Percentiles rank a stretch among this genome's conserved stretches.
Conservation (phyloP, 2,113 vertebrate species). For the Neodontobutis hainanensis region DNA sequence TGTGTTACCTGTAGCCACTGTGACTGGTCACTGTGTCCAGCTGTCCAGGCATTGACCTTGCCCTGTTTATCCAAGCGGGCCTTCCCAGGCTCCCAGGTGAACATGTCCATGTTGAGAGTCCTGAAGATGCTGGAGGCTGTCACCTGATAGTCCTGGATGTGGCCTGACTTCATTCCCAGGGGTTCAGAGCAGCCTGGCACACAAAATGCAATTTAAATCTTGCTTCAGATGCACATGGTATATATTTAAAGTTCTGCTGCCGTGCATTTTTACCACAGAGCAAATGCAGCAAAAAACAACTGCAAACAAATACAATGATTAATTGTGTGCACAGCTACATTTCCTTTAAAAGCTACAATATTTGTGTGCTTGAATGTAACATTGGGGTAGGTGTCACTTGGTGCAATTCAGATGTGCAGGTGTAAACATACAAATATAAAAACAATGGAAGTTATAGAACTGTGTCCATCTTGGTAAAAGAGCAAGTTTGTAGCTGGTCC, state of each 20-base stretch:
- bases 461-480: too few species aligned
- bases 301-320: constrained; percentile 1
- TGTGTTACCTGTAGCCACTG: constrained; percentile 95
- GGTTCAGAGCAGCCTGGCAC: constrained; percentile 95
- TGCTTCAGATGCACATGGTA: not conserved
- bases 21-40: constrained; percentile 94
- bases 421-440: not conserved
- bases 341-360: not conserved
- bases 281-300: constrained; percentile 7
- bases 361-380: not conserved
- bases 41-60: constrained; percentile 98
- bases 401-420: not conserved
- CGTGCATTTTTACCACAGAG: not conserved
- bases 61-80: constrained; percentile 97
- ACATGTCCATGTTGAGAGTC: constrained; percentile 99
- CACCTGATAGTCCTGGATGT: constrained; percentile 95
- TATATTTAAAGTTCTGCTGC: not conserved
- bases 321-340: not conserved
- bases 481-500: too few species aligned
- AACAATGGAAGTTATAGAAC: not conserved
- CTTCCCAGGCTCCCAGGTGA: constrained; percentile 97
- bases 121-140: constrained; percentile 94
- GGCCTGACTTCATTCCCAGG: constrained; percentile 96
- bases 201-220: constrained; percentile 18
- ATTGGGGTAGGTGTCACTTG: not conserved